Evolutionary conservation across 1,140 invertebrate species (phyloP).

Genomic region (Prorops nasuta): DNA sequence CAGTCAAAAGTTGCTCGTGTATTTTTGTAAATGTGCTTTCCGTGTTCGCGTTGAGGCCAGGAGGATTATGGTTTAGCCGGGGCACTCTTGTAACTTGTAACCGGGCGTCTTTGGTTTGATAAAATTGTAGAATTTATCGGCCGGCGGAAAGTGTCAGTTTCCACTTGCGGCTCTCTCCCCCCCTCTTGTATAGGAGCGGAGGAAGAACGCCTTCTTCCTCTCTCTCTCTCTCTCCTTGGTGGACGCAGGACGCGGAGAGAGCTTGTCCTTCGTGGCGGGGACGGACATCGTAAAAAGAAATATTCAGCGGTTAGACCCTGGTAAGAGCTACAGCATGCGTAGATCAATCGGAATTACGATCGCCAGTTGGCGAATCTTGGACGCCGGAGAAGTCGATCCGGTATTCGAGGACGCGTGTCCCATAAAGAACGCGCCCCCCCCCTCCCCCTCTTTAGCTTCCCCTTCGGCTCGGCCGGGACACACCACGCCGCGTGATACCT

Average conservation of each 20-base stretch:
- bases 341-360: constrained; percentile 22
- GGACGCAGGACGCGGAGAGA: background rate
- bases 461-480: no score
- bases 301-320: background rate
- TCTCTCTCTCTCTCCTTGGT: no score
- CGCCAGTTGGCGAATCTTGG: constrained; percentile 13
- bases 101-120: background rate
- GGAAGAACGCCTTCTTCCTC: no score
- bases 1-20: no score
- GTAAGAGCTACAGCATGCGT: constrained; percentile 1
- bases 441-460: constrained; percentile 8
- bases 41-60: background rate
- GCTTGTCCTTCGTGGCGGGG: background rate
- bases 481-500: no score
- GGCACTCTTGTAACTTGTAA: background rate
- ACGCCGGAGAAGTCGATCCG: constrained; percentile 15
- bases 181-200: background rate
- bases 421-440: constrained; percentile 15
- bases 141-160: background rate
- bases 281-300: constrained; percentile 12
- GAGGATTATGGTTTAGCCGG: background rate
- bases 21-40: background rate
- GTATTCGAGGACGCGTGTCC: constrained; percentile 13
- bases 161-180: no score
- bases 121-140: background rate